These are phyloP conservation scores for Gadus macrocephalus DNA, from an alignment of 2,113 vertebrate species.

Conservation along the genomic window DNA sequence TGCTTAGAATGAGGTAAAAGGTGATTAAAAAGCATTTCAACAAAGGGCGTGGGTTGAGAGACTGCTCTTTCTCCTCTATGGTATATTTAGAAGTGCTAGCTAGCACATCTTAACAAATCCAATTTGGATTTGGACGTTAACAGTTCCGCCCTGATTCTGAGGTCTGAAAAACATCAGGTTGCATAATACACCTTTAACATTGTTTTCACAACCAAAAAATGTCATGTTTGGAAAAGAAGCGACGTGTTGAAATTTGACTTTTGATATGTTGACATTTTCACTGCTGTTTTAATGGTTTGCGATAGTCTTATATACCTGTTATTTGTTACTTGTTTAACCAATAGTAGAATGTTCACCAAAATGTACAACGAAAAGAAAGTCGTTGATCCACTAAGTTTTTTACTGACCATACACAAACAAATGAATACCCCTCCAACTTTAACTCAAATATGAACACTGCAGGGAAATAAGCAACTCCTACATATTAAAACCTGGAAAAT, in stretches of 20 bases:
- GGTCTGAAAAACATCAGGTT: constrained; percentile 15
- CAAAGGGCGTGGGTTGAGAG: not conserved
- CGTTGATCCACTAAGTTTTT: too few relatives aligned
- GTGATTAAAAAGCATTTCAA: not conserved
- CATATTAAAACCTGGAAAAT: too few relatives aligned
- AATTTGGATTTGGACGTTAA: constrained; percentile 21
- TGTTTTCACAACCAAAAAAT: not conserved
- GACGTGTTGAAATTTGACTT: too few relatives aligned
- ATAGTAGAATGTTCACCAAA: too few relatives aligned
- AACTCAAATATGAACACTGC: too few relatives aligned
- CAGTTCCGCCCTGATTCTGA: constrained; percentile 17
- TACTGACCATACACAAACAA: too few relatives aligned
- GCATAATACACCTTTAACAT: constrained; percentile 13
- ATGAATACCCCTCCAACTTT: too few relatives aligned
- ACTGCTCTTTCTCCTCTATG: not conserved
- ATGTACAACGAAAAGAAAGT: too few relatives aligned
- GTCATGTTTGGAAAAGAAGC: too few relatives aligned
- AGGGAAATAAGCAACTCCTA: too few relatives aligned
- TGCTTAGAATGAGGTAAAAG: too few relatives aligned
- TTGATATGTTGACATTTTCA: too few relatives aligned
- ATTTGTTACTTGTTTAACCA: not conserved
- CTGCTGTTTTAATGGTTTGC: not conserved
- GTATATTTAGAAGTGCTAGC: constrained; percentile 36
- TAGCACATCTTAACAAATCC: constrained; percentile 31
- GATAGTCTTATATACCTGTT: not conserved